Evolutionary conservation across 2,797 vertebrate species (phyloP).

Genomic region (Sebastes hubbsi): DNA sequence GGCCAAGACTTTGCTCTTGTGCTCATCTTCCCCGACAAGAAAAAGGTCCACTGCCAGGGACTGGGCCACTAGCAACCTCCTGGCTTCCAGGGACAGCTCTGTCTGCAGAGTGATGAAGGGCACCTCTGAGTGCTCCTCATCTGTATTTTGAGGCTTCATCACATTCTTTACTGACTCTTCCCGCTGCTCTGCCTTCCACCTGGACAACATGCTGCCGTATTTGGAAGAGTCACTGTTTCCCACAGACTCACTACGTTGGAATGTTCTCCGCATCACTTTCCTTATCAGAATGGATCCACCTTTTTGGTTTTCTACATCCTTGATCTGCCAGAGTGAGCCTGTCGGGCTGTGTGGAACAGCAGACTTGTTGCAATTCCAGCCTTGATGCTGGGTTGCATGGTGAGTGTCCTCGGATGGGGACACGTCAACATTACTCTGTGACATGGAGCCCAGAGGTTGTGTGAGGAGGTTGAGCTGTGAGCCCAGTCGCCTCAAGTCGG

Average conservation of each 20-base stretch:
- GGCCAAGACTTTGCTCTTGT: slow-evolving; percentile 83
- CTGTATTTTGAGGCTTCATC: not conserved
- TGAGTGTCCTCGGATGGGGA: not conserved
- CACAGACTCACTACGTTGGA: slow-evolving; percentile 82
- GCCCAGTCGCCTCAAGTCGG: slow-evolving; percentile 87
- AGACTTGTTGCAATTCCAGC: slow-evolving; percentile 58
- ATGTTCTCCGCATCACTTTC: slow-evolving; percentile 69
- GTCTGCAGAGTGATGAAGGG: slow-evolving; percentile 87
- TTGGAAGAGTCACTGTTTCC: slow-evolving; percentile 57
- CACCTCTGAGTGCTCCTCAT: slow-evolving; percentile 73
- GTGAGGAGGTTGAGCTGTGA: slow-evolving; percentile 84
- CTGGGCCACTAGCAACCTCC: slow-evolving; percentile 89
- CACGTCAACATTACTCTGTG: slow-evolving; percentile 49
- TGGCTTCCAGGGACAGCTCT: slow-evolving; percentile 85
- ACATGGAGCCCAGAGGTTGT: slow-evolving; percentile 72
- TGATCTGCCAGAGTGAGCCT: slow-evolving; percentile 84
- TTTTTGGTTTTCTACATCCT: slow-evolving; percentile 70
- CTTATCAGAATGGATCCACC: slow-evolving; percentile 67
- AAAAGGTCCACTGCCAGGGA: slow-evolving; percentile 89
- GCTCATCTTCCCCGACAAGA: slow-evolving; percentile 82
- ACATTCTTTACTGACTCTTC: slow-evolving; percentile 15
- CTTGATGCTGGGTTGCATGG: not conserved
- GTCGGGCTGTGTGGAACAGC: slow-evolving; percentile 64
- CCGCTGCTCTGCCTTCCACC: slow-evolving; percentile 61
- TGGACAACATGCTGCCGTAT: slow-evolving; percentile 51